A percentile compares a stretch with the other conserved stretches of the same genome.
Conservation (phyloP, 2,888 invertebrate genomes). For the Phengaris arion region DNA sequence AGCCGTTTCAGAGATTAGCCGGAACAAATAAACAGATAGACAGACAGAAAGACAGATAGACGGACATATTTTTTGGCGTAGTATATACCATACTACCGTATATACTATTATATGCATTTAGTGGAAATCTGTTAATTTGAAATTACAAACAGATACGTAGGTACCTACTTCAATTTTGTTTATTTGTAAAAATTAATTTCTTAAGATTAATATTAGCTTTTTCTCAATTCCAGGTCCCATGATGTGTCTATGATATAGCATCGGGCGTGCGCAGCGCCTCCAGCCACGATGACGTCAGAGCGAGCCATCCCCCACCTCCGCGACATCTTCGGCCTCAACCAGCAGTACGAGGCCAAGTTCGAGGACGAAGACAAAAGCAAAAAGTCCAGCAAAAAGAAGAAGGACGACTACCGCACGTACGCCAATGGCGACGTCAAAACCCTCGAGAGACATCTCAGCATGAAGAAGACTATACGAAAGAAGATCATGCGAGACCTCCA, state of each 20-base stretch:
- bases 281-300: conserved; percentile 81
- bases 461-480: conserved; percentile 92
- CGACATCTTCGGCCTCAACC: conserved; percentile 84
- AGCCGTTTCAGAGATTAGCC: too few relatives aligned
- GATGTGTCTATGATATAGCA: conserved; percentile 62
- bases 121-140: too few relatives aligned
- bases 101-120: too few relatives aligned
- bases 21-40: too few relatives aligned
- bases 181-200: not conserved
- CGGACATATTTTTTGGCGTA: too few relatives aligned
- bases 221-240: conserved; percentile 64
- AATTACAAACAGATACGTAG: too few relatives aligned
- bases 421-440: conserved; percentile 85
- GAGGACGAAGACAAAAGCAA: conserved; percentile 77
- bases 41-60: too few relatives aligned
- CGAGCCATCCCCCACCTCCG: conserved; percentile 87
- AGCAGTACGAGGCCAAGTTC: conserved; percentile 73
- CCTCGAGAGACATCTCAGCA: conserved; percentile 88
- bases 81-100: too few relatives aligned
- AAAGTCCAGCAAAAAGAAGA: conserved; percentile 79
- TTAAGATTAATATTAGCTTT: conserved; percentile 32
- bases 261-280: conserved; percentile 51
- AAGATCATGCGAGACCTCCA: conserved; percentile 91
- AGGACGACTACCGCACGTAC: conserved; percentile 84
- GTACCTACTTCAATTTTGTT: too few relatives aligned